A percentile compares a stretch with the other conserved stretches of the same genome.
These are phyloP conservation scores for Copidosoma aretas DNA, from an alignment of 2,888 invertebrate species.

Conservation along the genomic window DNA sequence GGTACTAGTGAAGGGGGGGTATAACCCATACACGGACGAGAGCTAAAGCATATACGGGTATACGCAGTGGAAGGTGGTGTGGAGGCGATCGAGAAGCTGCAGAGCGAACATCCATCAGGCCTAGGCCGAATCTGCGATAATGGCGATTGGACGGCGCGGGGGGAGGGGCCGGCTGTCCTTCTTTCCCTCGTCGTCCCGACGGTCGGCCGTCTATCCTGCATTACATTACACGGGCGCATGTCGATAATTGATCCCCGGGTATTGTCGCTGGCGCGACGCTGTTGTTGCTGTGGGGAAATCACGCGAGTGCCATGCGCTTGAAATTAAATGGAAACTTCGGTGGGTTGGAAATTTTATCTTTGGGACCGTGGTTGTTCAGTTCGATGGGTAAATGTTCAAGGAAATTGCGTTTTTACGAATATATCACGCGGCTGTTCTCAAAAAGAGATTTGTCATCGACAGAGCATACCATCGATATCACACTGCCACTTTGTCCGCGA, in stretches of 20 bases:
- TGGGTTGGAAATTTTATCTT: too few species aligned
- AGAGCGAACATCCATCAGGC: slow-evolving; percentile 36
- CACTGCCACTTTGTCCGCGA: too few species aligned
- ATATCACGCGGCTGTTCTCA: too few species aligned
- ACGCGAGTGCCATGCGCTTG: not conserved
- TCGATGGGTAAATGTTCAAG: too few species aligned
- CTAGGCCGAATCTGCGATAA: slow-evolving; percentile 39
- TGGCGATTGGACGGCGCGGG: slow-evolving; percentile 34
- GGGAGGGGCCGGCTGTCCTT: slow-evolving; percentile 2
- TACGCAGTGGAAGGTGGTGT: slow-evolving; percentile 13
- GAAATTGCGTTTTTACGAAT: too few species aligned
- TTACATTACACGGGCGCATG: slow-evolving; percentile 19
- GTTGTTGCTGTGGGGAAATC: slow-evolving; percentile 36
- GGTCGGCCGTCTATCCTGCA: too few species aligned
- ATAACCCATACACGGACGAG: not conserved
- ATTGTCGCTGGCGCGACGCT: slow-evolving; percentile 29
- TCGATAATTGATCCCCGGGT: slow-evolving; percentile 37
- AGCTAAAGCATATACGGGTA: not conserved
- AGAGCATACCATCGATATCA: too few species aligned
- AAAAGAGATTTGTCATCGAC: too few species aligned
- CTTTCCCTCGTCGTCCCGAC: not conserved
- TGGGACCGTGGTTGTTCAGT: too few species aligned
- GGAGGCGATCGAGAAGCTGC: slow-evolving; percentile 32
- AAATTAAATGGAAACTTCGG: not conserved
- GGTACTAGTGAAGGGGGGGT: slow-evolving; percentile 1